Evolutionary conservation across 2,797 vertebrate genomes (phyloP).

Genomic region (Rhynchonycteris naso): DNA sequence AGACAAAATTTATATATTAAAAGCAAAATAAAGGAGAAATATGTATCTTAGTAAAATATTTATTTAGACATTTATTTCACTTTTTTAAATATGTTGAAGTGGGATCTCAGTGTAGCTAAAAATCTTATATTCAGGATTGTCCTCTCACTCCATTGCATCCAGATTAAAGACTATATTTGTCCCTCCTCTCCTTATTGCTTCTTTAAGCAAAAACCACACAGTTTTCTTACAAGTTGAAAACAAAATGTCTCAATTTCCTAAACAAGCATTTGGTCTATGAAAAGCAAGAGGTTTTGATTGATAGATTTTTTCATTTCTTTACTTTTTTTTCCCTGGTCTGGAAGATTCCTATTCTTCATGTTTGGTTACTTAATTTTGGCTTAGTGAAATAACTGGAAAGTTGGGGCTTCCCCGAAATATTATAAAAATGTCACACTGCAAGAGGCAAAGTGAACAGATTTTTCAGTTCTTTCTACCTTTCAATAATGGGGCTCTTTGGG

Average conservation of each 20-base stretch:
- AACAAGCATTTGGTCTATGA: not conserved
- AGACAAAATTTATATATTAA: conserved; percentile 18
- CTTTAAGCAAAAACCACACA: not conserved
- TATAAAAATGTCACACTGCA: not conserved
- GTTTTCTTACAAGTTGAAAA: not conserved
- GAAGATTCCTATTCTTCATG: conserved; percentile 20
- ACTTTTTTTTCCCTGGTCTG: not conserved
- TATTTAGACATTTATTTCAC: not conserved
- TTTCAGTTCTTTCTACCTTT: not conserved
- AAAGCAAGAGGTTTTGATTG: conserved; percentile 12
- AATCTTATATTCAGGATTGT: not conserved
- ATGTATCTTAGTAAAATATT: not conserved
- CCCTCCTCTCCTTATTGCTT: not conserved
- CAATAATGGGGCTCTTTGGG: not conserved
- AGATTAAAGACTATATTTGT: not conserved
- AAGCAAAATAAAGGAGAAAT: not conserved
- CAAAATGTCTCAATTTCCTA: not conserved
- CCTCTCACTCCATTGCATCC: not conserved
- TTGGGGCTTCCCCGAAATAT: not conserved
- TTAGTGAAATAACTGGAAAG: conserved; percentile 23
- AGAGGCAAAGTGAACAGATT: not conserved
- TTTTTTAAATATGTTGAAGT: not conserved
- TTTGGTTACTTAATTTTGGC: conserved; percentile 12
- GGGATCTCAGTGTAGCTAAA: not conserved
- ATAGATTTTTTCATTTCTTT: not conserved